These are phyloP conservation scores for Conopomorpha cramerella DNA, from an alignment of 1,140 invertebrate genomes.

Conservation along the genomic window DNA sequence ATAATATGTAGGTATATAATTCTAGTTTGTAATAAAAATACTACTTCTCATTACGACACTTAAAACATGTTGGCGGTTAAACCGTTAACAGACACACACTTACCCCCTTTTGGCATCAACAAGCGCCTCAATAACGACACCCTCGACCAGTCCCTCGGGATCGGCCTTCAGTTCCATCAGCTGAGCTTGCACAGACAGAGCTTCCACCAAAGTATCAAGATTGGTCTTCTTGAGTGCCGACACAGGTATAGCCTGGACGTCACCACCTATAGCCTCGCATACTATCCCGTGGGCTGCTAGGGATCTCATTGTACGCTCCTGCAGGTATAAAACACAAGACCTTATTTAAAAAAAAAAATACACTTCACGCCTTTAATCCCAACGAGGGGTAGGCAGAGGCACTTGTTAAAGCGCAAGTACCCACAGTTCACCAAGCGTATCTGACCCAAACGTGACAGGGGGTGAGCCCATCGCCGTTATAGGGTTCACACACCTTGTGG, in stretches of 20 bases:
- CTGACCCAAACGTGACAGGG: no score
- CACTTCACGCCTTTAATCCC: no score
- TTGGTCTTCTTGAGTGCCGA: slow-evolving; percentile 88
- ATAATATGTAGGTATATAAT: background rate
- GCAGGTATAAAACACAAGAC: no score
- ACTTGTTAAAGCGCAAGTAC: no score
- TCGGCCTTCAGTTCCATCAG: slow-evolving; percentile 85
- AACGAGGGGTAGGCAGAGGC: no score
- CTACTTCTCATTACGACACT: no score
- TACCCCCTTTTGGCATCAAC: slow-evolving; percentile 74
- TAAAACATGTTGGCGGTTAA: no score
- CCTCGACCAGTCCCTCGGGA: slow-evolving; percentile 84
- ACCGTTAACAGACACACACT: no score
- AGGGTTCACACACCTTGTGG: no score
- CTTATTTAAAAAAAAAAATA: no score
- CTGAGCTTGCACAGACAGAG: slow-evolving; percentile 86
- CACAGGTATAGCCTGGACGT: slow-evolving; percentile 88
- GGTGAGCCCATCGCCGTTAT: no score
- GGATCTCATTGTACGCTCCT: slow-evolving; percentile 77
- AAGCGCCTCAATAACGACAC: slow-evolving; percentile 86
- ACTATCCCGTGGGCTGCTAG: slow-evolving; percentile 79
- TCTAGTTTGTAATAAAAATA: background rate
- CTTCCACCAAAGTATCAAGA: slow-evolving; percentile 81
- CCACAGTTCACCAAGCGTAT: no score
- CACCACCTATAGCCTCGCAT: slow-evolving; percentile 89